These are phyloP conservation scores for Melospiza melodia DNA, from an alignment of 2,113 vertebrate species.

Conservation along the genomic window DNA sequence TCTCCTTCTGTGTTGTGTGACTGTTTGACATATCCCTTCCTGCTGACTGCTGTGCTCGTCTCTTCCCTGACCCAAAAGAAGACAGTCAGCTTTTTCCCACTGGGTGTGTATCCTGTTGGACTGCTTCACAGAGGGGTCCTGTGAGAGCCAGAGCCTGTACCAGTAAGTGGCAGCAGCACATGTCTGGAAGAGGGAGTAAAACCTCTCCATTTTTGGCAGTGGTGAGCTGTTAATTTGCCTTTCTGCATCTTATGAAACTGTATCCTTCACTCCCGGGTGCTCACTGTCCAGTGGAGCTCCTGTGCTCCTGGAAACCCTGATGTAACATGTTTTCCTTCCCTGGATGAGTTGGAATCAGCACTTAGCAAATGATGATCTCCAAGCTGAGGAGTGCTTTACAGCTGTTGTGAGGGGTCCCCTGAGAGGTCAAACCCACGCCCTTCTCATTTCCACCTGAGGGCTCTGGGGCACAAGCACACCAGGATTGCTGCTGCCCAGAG, in stretches of 20 bases:
- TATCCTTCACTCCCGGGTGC: neutral
- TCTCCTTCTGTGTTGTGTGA: neutral
- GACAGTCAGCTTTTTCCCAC: neutral
- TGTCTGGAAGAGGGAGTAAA: constrained; percentile 31
- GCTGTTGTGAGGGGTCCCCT: neutral
- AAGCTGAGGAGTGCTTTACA: neutral
- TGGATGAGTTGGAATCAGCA: neutral
- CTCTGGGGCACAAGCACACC: neutral
- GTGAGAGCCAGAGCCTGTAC: neutral
- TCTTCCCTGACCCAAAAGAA: neutral
- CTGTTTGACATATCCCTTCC: neutral
- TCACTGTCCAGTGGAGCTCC: neutral
- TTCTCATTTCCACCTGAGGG: neutral
- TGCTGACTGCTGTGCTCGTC: neutral
- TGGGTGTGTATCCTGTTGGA: neutral
- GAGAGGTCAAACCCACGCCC: neutral
- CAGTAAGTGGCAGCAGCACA: constrained; percentile 45
- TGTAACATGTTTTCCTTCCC: neutral
- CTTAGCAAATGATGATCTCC: neutral
- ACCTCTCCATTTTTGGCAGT: constrained; percentile 49
- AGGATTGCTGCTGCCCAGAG: neutral
- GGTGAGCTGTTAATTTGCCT: neutral
- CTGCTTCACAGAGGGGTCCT: neutral
- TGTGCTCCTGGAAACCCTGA: neutral
- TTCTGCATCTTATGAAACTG: constrained; percentile 3